Evolutionary conservation across 2,797 vertebrate species (phyloP).

Genomic region (Acridotheres tristis): DNA sequence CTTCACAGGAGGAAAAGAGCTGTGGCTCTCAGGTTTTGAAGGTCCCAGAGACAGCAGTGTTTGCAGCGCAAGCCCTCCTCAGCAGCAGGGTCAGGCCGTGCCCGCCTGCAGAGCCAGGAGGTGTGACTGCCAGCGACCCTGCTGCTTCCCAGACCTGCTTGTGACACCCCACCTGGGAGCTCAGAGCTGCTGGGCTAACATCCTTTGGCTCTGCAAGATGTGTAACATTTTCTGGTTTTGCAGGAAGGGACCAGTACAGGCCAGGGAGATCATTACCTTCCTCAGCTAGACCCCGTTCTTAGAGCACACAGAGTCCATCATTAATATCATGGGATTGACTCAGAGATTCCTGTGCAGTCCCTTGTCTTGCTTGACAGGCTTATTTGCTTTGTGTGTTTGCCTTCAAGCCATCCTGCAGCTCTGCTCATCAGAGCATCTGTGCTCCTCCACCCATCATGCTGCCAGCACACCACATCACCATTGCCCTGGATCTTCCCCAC

Average conservation of each 20-base stretch:
- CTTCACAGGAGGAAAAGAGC: neutral
- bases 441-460: neutral
- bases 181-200: neutral
- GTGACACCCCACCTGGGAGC: fast-evolving
- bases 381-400: neutral
- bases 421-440: neutral
- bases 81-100: neutral
- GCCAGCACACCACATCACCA: fast-evolving
- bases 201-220: neutral
- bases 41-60: neutral
- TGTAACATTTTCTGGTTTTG: neutral
- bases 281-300: neutral
- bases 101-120: fast-evolving
- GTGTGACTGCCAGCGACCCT: fast-evolving
- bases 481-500: neutral
- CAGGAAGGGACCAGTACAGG: neutral
- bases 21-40: neutral
- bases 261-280: neutral
- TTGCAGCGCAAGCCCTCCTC: neutral
- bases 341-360: neutral
- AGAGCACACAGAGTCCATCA: neutral
- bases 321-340: neutral
- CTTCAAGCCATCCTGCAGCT: neutral
- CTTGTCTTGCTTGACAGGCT: neutral
- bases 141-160: neutral